Percentiles rank a stretch among this genome's conserved stretches.
Evolutionary conservation across 2,888 invertebrate genomes (phyloP).

Genomic region (Prosapia bicincta): DNA sequence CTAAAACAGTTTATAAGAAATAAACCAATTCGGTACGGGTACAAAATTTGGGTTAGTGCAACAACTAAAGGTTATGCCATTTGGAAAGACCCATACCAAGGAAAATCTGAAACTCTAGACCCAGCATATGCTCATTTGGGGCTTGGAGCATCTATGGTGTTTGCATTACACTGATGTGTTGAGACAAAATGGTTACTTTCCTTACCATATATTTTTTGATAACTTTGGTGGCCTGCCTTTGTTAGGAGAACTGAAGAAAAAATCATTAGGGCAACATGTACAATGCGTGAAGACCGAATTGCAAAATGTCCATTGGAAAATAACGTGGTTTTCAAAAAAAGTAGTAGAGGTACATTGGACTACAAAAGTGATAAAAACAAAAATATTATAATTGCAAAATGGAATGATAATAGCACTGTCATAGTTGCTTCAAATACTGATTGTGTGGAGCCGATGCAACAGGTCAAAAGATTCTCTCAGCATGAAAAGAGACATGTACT

Average conservation of each 20-base stretch:
- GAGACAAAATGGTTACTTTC: neutral
- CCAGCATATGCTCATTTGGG: neutral
- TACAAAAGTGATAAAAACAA: neutral
- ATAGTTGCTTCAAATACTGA: neutral
- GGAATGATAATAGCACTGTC: neutral
- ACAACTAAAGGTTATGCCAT: constrained; percentile 4
- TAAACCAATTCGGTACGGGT: neutral
- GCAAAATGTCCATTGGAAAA: neutral
- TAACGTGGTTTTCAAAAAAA: neutral
- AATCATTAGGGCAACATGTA: neutral
- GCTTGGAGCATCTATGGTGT: neutral
- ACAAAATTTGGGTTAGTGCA: no score
- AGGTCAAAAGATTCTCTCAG: neutral
- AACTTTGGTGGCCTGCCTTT: neutral
- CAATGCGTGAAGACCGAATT: neutral
- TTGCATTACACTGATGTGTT: neutral
- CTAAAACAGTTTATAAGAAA: constrained; percentile 17
- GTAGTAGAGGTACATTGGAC: neutral
- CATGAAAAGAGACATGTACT: neutral
- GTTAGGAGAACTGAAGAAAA: neutral
- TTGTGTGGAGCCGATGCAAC: neutral
- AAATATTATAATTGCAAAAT: neutral
- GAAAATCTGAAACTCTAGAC: neutral
- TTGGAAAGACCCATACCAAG: constrained; percentile 19
- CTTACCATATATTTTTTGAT: neutral